Percentiles rank a stretch among this genome's conserved stretches.
Evolutionary conservation across 1,140 invertebrate genomes (phyloP).

Genomic region (Vanessa tameamea): DNA sequence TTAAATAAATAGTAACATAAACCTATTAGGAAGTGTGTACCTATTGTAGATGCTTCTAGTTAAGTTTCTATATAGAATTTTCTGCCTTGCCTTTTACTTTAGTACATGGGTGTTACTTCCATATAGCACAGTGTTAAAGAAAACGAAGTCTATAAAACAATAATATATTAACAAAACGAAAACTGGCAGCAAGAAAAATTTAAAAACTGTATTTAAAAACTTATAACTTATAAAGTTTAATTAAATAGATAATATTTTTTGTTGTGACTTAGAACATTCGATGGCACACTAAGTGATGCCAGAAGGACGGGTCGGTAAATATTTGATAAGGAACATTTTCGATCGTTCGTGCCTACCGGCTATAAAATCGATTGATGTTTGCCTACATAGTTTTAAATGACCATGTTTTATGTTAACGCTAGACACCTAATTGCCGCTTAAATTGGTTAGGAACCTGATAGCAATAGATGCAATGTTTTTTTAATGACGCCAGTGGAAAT

Average conservation of each 20-base stretch:
- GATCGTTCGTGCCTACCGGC: slow-evolving; percentile 41
- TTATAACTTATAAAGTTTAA: neutral
- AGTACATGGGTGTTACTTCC: slow-evolving; percentile 26
- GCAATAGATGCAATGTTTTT: slow-evolving; percentile 19
- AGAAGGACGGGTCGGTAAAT: slow-evolving; percentile 54
- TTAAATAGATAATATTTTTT: slow-evolving; percentile 16
- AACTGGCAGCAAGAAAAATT: neutral
- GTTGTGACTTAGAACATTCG: slow-evolving; percentile 26
- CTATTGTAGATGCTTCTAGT: slow-evolving; percentile 39
- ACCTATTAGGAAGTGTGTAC: slow-evolving; percentile 50
- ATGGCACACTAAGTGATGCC: slow-evolving; percentile 40
- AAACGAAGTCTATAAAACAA: neutral
- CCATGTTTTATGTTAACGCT: slow-evolving; percentile 30
- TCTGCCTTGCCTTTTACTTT: slow-evolving; percentile 30
- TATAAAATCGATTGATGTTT: slow-evolving; percentile 54
- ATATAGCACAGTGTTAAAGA: neutral
- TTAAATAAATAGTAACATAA: neutral
- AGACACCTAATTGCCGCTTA: slow-evolving; percentile 30
- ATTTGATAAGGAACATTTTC: slow-evolving; percentile 61
- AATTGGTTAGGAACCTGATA: slow-evolving; percentile 22
- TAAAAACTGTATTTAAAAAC: neutral
- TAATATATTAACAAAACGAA: neutral
- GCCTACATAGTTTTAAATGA: slow-evolving; percentile 41
- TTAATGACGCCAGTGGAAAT: slow-evolving; percentile 5
- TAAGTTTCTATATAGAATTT: slow-evolving; percentile 25